Evolutionary conservation across 1,140 invertebrate species (phyloP).

Genomic region (Drosophila serrata): DNA sequence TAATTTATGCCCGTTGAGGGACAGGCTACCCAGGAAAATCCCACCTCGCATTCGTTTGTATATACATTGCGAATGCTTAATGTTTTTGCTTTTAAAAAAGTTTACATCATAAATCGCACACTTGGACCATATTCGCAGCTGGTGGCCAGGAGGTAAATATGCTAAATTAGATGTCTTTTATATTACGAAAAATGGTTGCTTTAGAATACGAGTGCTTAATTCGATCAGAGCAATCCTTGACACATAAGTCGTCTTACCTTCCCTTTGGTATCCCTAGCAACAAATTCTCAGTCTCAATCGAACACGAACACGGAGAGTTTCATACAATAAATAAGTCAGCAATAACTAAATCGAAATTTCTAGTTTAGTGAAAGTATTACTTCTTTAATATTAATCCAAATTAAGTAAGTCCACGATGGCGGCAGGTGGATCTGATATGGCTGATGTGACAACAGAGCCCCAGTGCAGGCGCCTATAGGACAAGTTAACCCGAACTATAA

Average conservation of each 20-base stretch:
- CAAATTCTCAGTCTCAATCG: background rate
- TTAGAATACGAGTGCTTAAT: no score
- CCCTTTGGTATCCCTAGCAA: background rate
- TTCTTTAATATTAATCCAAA: background rate
- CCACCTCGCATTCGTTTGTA: slow-evolving; percentile 10
- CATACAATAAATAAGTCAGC: background rate
- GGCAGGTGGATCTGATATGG: no score
- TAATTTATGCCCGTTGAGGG: slow-evolving; percentile 56
- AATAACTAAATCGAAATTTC: slow-evolving; percentile 5
- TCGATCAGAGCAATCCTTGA: background rate
- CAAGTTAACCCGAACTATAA: background rate
- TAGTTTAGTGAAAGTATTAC: background rate
- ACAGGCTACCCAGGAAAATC: slow-evolving; percentile 20
- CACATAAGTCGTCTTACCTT: background rate
- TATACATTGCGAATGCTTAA: slow-evolving; percentile 23
- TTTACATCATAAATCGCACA: slow-evolving; percentile 47
- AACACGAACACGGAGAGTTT: background rate
- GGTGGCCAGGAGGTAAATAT: slow-evolving; percentile 26
- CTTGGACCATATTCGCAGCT: slow-evolving; percentile 44
- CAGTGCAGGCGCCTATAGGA: background rate
- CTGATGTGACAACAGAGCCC: no score
- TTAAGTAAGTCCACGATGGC: no score
- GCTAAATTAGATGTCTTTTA: background rate
- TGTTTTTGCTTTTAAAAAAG: slow-evolving; percentile 30
- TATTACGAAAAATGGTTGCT: background rate